A percentile compares a stretch with the other conserved stretches of the same genome.
Evolutionary conservation across 2,113 vertebrate species (phyloP).

Genomic region (Salvelinus alpinus): DNA sequence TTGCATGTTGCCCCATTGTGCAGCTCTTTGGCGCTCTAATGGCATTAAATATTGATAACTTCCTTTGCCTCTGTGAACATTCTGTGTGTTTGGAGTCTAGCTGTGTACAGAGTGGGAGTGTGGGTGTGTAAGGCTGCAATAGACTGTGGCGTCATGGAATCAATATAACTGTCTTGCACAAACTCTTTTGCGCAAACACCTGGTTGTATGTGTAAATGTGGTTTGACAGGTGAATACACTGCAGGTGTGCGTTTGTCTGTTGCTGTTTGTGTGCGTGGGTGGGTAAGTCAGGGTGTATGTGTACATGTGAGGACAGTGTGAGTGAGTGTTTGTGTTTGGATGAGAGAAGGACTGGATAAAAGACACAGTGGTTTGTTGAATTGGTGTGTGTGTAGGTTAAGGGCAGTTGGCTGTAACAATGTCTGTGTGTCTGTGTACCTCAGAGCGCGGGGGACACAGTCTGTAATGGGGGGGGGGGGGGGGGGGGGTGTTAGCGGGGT

Average conservation of each 20-base stretch:
- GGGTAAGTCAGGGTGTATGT: not conserved
- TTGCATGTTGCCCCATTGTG: slow-evolving; percentile 56
- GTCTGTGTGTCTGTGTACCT: slow-evolving; percentile 19
- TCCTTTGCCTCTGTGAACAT: slow-evolving; percentile 44
- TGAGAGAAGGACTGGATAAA: not conserved
- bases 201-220: not conserved
- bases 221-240: not conserved
- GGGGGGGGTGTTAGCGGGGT: slow-evolving; percentile 61
- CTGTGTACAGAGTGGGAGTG: not conserved
- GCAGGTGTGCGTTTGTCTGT: not conserved
- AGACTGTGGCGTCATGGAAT: not conserved
- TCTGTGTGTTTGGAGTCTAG: slow-evolving; percentile 21
- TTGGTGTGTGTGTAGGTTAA: not conserved
- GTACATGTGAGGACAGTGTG: not conserved
- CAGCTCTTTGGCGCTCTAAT: slow-evolving; percentile 50
- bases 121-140: not conserved
- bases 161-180: not conserved
- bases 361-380: not conserved
- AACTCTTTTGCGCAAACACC: not conserved
- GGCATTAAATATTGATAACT: slow-evolving; percentile 72
- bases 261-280: slow-evolving; percentile 10
- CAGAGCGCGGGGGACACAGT: slow-evolving; percentile 29
- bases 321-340: not conserved
- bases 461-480: not conserved
- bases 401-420: slow-evolving; percentile 9